Percentiles rank a stretch among this genome's conserved stretches.
These are phyloP conservation scores for Dendrophyllia cribrosa DNA, from an alignment of 64 coral and sea anemone genomes.

Conservation along the genomic window DNA sequence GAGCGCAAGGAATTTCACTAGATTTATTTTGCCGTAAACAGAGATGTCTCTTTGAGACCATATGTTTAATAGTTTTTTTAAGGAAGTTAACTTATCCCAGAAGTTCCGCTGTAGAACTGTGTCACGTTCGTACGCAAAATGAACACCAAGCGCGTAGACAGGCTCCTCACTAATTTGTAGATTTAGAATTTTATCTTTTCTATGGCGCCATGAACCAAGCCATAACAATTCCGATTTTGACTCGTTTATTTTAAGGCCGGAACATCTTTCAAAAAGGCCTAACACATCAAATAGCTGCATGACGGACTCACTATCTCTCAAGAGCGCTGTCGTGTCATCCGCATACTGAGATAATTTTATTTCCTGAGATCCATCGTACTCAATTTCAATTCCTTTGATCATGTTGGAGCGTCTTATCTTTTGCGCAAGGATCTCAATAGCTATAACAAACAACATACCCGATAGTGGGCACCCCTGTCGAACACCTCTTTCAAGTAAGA, in stretches of 20 bases:
- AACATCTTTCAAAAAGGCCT: conserved; percentile 16
- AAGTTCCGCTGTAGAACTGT: conserved; percentile 6
- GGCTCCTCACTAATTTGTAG: conserved; percentile 20
- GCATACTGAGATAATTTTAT: conserved; percentile 30
- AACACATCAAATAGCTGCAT: conserved; percentile 21
- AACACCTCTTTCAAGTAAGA: conserved; percentile 40
- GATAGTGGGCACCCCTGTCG: conserved; percentile 32
- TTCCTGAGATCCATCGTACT: background rate
- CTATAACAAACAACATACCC: conserved; percentile 42
- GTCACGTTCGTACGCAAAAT: conserved; percentile 11
- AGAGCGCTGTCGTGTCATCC: conserved; percentile 16
- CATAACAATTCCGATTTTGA: conserved; percentile 22
- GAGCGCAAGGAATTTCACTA: conserved; percentile 30
- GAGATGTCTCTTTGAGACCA: conserved; percentile 17
- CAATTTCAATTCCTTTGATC: conserved; percentile 31
- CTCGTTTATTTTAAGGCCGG: conserved; percentile 16
- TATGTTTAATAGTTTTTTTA: conserved; percentile 30
- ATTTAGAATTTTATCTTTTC: conserved; percentile 9
- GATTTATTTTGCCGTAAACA: conserved; percentile 44
- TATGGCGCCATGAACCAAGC: conserved; percentile 1
- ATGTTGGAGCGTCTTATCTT: background rate
- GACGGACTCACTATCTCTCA: conserved; percentile 8
- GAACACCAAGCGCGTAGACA: conserved; percentile 22
- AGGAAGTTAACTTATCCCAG: conserved; percentile 18
- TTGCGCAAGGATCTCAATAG: conserved; percentile 23